Evolutionary conservation across 1,140 invertebrate genomes (phyloP), one percentile per base, ranked within the genome.

Genomic region (Ips nitidus): DNA sequence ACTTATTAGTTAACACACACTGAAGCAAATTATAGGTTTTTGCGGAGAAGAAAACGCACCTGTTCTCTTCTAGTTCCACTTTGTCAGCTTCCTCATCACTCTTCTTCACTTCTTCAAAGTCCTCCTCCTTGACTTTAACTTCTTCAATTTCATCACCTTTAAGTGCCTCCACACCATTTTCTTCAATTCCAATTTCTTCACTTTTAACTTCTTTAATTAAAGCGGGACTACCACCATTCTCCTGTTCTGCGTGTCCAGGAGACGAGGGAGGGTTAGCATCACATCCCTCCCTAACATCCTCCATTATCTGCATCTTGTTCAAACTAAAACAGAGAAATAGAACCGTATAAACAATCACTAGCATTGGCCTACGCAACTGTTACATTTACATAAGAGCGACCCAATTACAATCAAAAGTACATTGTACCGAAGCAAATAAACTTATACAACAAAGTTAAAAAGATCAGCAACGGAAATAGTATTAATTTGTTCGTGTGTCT

Each of bases 261-360:
- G 78, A 80, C 1, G 79, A 79, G 40, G 79, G 79, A 52, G 77
- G 78, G 57, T 77, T 76, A 4, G 75, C 73, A 52, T 77, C 75
- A 64, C 78, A 77, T 62, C 77, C 79, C 73, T 81, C 80, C 37
- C 71, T 65, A 1, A 80, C 78, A 40, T 80, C 79, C 64, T 82
- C 81, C 79, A 81, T 80, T 41, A 79, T 77, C 70, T 80, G 79
- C 80, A 81, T 81, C 75, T 81, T 82, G 71, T 80, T 81, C 52
- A 80, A 71, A 59, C 80, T 82, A 78, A 8, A 80, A 80, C 36
- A 67, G 76, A 22, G 72, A 72, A 56, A 50, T 22, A 22, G 22
- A 22, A 22, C 22, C 22, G 22, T 22, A 22, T 22, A 22, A 22
- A 22, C 22, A 22, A 22, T 22, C 22, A 22, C 22, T 22, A 22